These are phyloP conservation scores for Palaemon carinicauda DNA, from an alignment of 1,140 invertebrate genomes.

Conservation along the genomic window DNA sequence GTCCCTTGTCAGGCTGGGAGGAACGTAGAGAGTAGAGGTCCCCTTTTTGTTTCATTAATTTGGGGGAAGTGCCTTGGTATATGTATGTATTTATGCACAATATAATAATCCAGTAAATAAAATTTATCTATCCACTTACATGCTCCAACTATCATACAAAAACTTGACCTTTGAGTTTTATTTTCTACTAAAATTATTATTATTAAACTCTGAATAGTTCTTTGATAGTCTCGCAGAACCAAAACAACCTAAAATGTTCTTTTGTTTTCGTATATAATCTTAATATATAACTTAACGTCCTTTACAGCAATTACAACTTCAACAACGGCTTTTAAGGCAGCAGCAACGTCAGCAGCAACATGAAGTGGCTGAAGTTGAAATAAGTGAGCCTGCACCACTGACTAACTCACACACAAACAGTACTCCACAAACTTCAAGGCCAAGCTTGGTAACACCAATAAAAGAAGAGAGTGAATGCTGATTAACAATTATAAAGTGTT, in stretches of 20 bases:
- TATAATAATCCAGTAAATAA: no score
- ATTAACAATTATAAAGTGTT: background rate
- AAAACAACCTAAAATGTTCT: background rate
- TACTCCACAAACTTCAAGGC: background rate
- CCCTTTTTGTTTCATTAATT: no score
- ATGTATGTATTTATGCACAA: no score
- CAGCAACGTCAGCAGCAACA: slow-evolving; percentile 33
- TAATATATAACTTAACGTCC: background rate
- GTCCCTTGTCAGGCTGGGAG: no score
- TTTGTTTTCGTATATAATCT: background rate
- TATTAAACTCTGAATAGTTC: no score
- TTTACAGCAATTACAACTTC: slow-evolving; percentile 52
- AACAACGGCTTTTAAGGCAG: slow-evolving; percentile 39
- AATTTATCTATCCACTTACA: no score
- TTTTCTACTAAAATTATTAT: no score
- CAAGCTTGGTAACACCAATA: background rate
- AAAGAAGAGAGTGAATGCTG: slow-evolving; percentile 44
- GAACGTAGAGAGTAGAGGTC: no score
- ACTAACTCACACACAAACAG: background rate
- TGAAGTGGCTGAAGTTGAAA: background rate
- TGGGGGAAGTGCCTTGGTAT: no score
- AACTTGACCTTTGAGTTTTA: no score
- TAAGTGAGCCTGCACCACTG: background rate
- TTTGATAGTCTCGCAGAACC: background rate
- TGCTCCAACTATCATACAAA: no score